Evolutionary conservation across 2,888 invertebrate species (phyloP).

Genomic region (Globia sparganii): DNA sequence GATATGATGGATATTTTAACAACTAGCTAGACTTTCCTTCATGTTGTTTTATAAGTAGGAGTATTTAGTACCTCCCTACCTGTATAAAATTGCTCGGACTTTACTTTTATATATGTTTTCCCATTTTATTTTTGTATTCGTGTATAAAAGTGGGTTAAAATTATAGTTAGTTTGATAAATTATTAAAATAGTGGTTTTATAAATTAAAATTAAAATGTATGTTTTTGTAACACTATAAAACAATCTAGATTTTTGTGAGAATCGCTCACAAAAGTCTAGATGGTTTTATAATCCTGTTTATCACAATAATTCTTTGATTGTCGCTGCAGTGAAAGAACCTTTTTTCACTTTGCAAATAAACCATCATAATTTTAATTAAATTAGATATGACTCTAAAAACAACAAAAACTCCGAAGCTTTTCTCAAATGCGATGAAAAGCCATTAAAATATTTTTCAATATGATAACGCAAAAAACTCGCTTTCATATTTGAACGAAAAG

Average conservation of each 20-base stretch:
- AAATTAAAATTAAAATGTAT: background rate
- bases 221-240: background rate
- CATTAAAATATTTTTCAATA: slow-evolving; percentile 3
- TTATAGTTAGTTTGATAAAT: background rate
- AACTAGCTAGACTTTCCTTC: slow-evolving; percentile 1
- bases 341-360: background rate
- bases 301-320: background rate
- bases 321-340: background rate
- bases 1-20: slow-evolving; percentile 21
- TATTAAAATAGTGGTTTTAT: background rate
- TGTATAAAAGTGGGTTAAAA: background rate
- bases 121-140: background rate
- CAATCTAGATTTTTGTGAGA: too few relatives aligned
- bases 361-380: background rate
- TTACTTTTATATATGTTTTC: background rate
- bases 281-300: background rate
- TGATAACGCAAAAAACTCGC: background rate
- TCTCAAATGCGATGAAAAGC: background rate
- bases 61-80: background rate
- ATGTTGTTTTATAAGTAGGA: background rate
- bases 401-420: background rate
- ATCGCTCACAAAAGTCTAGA: background rate
- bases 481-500: slow-evolving; percentile 38
- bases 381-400: background rate
- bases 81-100: background rate